phyloP scores from a whole-genome alignment of 1,140 invertebrate genomes.

The Druon quercuslanigerum region DNA sequence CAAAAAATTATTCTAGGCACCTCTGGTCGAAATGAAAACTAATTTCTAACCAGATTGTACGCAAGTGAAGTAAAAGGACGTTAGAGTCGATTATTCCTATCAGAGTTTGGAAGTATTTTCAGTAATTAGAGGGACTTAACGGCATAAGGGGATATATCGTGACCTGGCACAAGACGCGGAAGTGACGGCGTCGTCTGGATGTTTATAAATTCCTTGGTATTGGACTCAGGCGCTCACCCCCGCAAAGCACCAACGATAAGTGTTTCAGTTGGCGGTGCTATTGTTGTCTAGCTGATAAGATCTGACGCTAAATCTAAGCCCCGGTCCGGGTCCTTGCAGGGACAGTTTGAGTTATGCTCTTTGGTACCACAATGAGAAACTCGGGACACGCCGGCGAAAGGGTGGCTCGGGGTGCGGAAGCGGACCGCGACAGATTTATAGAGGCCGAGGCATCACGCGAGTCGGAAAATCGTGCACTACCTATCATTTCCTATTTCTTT shows the following conservation, averaged over 20 bases:
- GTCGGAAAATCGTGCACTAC: slow-evolving; percentile 33
- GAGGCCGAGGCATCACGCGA: slow-evolving; percentile 55
- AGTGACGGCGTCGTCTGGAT: neutral
- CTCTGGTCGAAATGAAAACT: neutral
- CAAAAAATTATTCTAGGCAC: no score
- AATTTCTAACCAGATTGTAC: neutral
- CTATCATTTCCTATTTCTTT: neutral
- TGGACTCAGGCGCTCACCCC: neutral
- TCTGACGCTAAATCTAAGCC: slow-evolving; percentile 61
- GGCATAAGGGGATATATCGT: neutral
- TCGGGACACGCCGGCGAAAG: slow-evolving; percentile 2
- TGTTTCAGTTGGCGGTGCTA: slow-evolving; percentile 58
- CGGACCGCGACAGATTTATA: slow-evolving; percentile 52
- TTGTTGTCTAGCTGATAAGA: slow-evolving; percentile 64
- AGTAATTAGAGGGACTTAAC: slow-evolving; percentile 2
- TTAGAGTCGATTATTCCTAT: neutral
- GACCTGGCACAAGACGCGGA: neutral
- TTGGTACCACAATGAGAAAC: slow-evolving; percentile 54
- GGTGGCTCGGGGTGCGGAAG: neutral
- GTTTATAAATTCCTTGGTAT: slow-evolving; percentile 29
- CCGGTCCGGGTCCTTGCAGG: slow-evolving; percentile 45
- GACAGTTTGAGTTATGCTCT: slow-evolving; percentile 59
- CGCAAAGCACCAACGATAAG: slow-evolving; percentile 51
- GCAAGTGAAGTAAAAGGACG: neutral
- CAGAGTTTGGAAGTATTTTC: neutral